Evolutionary conservation across 2,888 invertebrate species (phyloP).

Genomic region (Teinopalpus imperialis): DNA sequence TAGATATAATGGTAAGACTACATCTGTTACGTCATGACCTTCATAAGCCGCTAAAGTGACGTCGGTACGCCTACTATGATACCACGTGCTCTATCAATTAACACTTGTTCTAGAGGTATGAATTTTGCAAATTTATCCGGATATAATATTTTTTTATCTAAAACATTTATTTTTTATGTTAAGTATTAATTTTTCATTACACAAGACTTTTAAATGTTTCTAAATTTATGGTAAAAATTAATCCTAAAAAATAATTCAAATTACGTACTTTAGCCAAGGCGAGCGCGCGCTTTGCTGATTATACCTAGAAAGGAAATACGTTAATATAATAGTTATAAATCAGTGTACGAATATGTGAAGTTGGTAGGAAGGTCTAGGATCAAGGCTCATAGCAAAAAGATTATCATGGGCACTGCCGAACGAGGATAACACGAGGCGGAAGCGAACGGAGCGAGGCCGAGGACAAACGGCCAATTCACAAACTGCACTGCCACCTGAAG

Average conservation of each 20-base stretch:
- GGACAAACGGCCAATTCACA: slow-evolving; percentile 74
- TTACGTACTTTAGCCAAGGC: slow-evolving; percentile 79
- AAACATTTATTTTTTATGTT: too few species aligned
- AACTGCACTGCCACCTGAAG: slow-evolving; percentile 57
- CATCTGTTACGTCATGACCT: slow-evolving; percentile 70
- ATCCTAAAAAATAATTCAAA: slow-evolving; percentile 50
- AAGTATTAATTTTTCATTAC: not conserved
- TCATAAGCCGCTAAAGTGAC: slow-evolving; percentile 64
- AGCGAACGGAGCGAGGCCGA: slow-evolving; percentile 73
- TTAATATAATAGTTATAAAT: slow-evolving; percentile 51
- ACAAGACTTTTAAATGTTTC: not conserved
- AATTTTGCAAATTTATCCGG: slow-evolving; percentile 9
- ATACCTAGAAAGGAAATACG: slow-evolving; percentile 79
- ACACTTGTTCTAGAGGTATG: slow-evolving; percentile 15
- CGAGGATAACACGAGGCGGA: slow-evolving; percentile 79
- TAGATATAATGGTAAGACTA: slow-evolving; percentile 66
- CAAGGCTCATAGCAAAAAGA: slow-evolving; percentile 71
- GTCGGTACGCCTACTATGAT: slow-evolving; percentile 64
- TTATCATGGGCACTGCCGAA: slow-evolving; percentile 70
- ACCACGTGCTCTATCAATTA: slow-evolving; percentile 57
- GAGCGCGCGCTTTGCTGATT: slow-evolving; percentile 79
- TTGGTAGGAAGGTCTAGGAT: slow-evolving; percentile 68
- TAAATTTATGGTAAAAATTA: slow-evolving; percentile 30
- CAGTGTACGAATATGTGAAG: slow-evolving; percentile 44
- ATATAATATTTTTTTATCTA: slow-evolving; percentile 5